phyloP scores from a whole-genome alignment of 1,140 invertebrate genomes.

The Pararge aegeria region DNA sequence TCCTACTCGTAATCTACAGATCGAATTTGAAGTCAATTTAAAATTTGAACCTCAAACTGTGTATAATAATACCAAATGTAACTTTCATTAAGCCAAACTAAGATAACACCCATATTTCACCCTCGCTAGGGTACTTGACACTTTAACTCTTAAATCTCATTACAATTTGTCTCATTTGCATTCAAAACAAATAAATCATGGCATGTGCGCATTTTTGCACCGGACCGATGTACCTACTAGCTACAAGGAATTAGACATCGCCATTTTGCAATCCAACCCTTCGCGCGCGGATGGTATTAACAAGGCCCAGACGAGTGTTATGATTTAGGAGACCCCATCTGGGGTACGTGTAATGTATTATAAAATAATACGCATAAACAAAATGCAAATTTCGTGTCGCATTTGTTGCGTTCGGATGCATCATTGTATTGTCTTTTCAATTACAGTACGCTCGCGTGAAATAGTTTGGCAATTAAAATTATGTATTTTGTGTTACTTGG shows the following conservation, averaged over 20 bases:
- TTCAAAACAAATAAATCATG: constrained; percentile 54
- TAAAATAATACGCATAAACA: constrained; percentile 51
- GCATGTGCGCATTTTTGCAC: constrained; percentile 43
- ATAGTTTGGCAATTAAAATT: not conserved
- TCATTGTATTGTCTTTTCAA: constrained; percentile 13
- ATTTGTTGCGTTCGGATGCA: constrained; percentile 26
- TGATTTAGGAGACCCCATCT: constrained; percentile 53
- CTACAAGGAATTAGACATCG: constrained; percentile 39
- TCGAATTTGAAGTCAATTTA: no score
- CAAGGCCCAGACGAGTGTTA: constrained; percentile 54
- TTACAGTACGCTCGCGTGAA: not conserved
- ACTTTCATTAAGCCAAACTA: constrained; percentile 11
- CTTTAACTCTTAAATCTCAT: constrained; percentile 51
- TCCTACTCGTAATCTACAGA: no score
- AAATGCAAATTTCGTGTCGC: constrained; percentile 42
- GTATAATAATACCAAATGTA: not conserved
- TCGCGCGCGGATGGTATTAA: constrained; percentile 46
- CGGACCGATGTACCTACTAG: constrained; percentile 12
- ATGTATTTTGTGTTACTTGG: not conserved
- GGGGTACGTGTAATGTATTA: constrained; percentile 46
- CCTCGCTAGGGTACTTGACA: constrained; percentile 23
- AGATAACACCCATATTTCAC: constrained; percentile 28
- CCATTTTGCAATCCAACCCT: constrained; percentile 51
- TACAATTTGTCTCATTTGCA: constrained; percentile 66
- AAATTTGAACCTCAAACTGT: not conserved